Evolutionary conservation across 2,113 vertebrate species (phyloP), one percentile per base, ranked within the genome.

Genomic region (Eubucco bourcierii): DNA sequence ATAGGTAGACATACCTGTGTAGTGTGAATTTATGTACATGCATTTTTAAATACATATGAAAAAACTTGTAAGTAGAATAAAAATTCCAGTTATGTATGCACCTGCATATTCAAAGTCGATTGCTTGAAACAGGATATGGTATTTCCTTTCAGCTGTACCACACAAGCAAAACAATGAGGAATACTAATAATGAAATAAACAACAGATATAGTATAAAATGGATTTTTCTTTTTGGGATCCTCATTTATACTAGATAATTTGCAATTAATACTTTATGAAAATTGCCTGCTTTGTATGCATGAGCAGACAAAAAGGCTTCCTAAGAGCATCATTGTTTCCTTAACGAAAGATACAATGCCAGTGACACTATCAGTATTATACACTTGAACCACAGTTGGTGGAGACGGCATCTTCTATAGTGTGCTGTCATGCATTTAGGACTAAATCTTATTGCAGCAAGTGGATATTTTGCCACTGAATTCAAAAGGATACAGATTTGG

Each of bases 311-410:
- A 84, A 84, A 93, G 34, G 90, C 56, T 10, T 90, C 90, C 85
- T 94, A 82, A 84, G 82, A 94, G 94, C 96, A 46, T 60, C 44
- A 87, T 93, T 94, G 90, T 92, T 95, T 84, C 94, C 75, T 94
- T 95, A 93, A 94, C 90, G 94, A 88, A 91, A 94, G 91, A 90
- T 91, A 96, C 91, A 31, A 31, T 75, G 86, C 84, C 80, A 79
- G 94, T 94, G 93, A 93, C 71, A 78, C 93, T 95, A 95, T 90
- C 87, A 34, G 44, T 53, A 90, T 83, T 94, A 84, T 64, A 74
- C 61, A 82, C 91, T 96, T 96, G 97, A 97, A 97, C 91, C 94
- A 79, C 83, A 87, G 90, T 95, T 97, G 93, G 94, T 93, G 68
- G 91, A 95, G 87, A 95, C 66, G 88, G 91, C 90, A 61, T 70